Conservation (phyloP, 1,140 invertebrate species). For the Uloborus diversus region DNA sequence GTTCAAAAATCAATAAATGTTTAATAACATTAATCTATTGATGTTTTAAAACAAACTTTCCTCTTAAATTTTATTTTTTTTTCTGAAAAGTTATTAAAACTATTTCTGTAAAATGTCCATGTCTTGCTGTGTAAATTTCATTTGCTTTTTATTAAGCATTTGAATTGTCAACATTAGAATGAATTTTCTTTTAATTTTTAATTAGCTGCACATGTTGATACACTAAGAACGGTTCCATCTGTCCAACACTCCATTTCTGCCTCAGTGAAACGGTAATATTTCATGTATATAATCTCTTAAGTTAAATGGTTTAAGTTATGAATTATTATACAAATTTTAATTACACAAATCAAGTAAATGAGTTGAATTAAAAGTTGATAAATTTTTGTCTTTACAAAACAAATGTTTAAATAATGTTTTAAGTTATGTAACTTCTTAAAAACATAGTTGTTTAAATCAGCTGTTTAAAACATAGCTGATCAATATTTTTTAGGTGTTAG, state of each 20-base stretch:
- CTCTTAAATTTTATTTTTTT: neutral
- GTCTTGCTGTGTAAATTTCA: no score
- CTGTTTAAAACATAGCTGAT: no score
- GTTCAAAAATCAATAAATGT: neutral
- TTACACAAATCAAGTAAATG: neutral
- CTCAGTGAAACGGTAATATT: constrained; percentile 41
- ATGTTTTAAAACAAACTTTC: neutral
- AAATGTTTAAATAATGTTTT: neutral
- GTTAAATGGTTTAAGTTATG: neutral
- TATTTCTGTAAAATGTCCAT: neutral
- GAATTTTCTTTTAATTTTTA: neutral
- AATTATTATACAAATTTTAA: neutral
- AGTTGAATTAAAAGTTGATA: neutral
- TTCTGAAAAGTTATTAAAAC: neutral
- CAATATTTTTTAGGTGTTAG: no score
- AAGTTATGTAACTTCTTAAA: neutral
- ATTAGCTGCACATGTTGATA: constrained; percentile 7
- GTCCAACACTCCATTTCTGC: constrained; percentile 32
- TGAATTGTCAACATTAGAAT: no score
- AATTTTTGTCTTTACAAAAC: neutral
- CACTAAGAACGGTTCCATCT: constrained; percentile 10
- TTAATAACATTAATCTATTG: neutral
- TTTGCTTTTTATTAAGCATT: no score
- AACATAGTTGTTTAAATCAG: no score
- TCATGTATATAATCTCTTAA: neutral